Conservation (phyloP, 2,888 invertebrate genomes). For the Loripinus fragilis region DNA sequence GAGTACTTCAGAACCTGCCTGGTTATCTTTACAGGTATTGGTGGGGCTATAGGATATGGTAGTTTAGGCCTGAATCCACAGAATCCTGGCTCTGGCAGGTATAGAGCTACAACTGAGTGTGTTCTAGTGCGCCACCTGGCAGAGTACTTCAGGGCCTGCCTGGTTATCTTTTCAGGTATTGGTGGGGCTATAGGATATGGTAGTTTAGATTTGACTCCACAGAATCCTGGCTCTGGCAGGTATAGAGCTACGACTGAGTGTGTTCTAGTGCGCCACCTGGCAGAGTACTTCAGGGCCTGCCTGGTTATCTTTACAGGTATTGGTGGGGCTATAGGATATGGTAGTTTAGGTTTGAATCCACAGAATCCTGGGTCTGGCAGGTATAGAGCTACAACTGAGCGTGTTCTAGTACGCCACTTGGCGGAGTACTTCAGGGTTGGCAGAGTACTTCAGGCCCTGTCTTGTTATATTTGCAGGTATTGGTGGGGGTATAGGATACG, state of each 20-base stretch:
- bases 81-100: constrained; percentile 84
- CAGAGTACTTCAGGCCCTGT: too few relatives aligned
- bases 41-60: constrained; percentile 81
- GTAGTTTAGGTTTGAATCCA: constrained; percentile 85
- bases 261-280: constrained; percentile 82
- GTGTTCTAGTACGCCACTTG: constrained; percentile 81
- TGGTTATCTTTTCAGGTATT: constrained; percentile 83
- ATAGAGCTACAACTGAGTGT: constrained; percentile 78
- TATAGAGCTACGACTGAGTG: constrained; percentile 79
- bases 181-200: constrained; percentile 81
- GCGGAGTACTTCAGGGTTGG: constrained; percentile 83
- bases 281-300: constrained; percentile 82
- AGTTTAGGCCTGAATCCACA: constrained; percentile 85
- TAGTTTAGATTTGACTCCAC: constrained; percentile 84
- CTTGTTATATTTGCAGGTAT: constrained; percentile 66
- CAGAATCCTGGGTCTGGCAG: constrained; percentile 84
- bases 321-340: constrained; percentile 80
- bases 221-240: constrained; percentile 84
- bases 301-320: too few relatives aligned
- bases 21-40: too few relatives aligned
- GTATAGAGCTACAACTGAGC: constrained; percentile 79
- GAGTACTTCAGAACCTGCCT: too few relatives aligned
- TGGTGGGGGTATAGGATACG: constrained; percentile 80
- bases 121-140: constrained; percentile 83
- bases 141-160: constrained; percentile 81